These are phyloP conservation scores for Anarhynchus alexandrinus DNA, from an alignment of 2,113 vertebrate genomes.

Conservation along the genomic window DNA sequence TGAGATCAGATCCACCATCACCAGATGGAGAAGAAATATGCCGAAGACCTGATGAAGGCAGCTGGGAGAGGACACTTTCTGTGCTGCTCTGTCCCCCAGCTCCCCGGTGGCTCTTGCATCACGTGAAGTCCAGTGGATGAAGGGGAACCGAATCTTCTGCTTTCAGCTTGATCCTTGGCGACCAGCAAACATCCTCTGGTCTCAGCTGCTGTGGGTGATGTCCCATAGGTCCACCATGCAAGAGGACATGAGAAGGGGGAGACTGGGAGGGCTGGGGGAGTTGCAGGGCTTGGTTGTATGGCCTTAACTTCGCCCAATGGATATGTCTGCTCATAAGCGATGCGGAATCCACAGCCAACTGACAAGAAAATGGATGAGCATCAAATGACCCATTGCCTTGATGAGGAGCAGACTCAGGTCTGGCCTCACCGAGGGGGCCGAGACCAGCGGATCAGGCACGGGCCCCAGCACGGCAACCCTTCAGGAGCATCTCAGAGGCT, in stretches of 20 bases:
- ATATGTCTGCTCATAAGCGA: neutral
- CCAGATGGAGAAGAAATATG: neutral
- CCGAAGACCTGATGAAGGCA: neutral
- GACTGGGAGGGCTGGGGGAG: neutral
- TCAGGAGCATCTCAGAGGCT: neutral
- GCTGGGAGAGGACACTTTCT: neutral
- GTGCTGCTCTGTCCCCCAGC: neutral
- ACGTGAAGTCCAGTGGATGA: neutral
- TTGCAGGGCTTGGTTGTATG: neutral
- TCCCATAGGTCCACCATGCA: neutral
- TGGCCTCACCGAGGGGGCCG: neutral
- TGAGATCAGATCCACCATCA: neutral
- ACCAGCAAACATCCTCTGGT: neutral
- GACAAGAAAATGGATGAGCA: neutral
- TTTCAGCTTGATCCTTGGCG: neutral
- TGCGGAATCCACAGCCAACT: neutral
- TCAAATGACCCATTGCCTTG: neutral
- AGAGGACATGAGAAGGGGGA: neutral
- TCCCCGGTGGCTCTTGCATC: neutral
- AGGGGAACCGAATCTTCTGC: neutral
- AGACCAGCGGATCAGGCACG: neutral
- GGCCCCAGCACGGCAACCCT: neutral
- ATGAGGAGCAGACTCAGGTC: neutral
- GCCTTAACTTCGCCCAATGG: neutral
- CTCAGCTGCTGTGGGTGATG: neutral